Conservation (phyloP, 1,140 invertebrate species). For the Geopemphigus sp. region DNA sequence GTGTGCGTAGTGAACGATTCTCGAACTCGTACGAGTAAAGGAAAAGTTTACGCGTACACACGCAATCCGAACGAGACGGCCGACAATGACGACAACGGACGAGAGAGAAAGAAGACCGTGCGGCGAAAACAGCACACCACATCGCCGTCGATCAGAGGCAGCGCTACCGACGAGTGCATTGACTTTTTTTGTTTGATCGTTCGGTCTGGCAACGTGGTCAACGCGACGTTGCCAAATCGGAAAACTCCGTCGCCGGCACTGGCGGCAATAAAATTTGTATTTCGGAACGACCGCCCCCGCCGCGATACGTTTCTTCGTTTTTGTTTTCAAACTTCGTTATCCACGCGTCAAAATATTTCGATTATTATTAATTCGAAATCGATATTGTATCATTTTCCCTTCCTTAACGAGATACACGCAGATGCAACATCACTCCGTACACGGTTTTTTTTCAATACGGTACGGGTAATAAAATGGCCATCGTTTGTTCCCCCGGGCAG, state of each 20-base stretch:
- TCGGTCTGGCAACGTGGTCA: not conserved
- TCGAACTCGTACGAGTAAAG: not conserved
- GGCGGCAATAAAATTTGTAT: not conserved
- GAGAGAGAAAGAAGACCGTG: too few species aligned
- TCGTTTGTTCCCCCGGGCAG: not conserved
- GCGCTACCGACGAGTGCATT: constrained; percentile 28
- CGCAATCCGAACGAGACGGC: not conserved
- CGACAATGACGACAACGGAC: not conserved
- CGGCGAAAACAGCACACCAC: not conserved
- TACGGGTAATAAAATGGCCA: too few species aligned
- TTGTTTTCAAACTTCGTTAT: too few species aligned
- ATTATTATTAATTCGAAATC: not conserved
- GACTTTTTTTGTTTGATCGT: constrained; percentile 45
- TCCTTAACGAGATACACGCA: too few species aligned
- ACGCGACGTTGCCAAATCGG: not conserved
- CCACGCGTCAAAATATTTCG: too few species aligned
- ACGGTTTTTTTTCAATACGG: too few species aligned
- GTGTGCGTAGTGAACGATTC: not conserved
- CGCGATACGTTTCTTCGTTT: not conserved
- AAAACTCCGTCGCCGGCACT: not conserved
- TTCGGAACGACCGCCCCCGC: not conserved
- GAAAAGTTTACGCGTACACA: too few species aligned
- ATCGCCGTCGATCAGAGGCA: not conserved
- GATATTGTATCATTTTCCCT: too few species aligned
- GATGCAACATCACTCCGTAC: too few species aligned